These are phyloP conservation scores for Sthenelais limicola DNA, from an alignment of 2,888 invertebrate genomes.

Conservation along the genomic window DNA sequence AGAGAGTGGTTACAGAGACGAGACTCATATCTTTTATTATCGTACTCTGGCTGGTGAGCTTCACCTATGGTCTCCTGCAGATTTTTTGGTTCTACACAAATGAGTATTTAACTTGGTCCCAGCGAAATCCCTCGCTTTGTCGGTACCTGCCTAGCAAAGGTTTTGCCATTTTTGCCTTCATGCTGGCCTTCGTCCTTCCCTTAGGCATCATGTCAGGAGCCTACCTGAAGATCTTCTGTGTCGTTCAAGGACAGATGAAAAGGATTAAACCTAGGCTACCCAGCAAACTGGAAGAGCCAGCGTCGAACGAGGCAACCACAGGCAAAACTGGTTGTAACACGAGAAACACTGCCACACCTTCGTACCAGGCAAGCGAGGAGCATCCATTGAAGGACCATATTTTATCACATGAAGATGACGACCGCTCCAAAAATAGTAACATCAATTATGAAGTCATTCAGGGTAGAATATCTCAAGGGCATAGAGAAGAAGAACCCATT, in stretches of 20 bases:
- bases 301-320: no score
- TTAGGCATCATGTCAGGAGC: conserved; percentile 43
- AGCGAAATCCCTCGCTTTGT: conserved; percentile 26
- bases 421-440: no score
- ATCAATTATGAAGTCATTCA: no score
- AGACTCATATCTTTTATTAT: conserved; percentile 39
- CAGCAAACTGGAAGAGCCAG: no score
- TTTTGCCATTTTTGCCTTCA: conserved; percentile 47
- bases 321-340: no score
- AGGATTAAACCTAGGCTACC: conserved; percentile 34
- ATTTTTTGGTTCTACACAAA: conserved; percentile 42
- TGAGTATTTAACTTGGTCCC: not conserved
- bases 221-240: conserved; percentile 49
- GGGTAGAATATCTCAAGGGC: no score
- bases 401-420: no score
- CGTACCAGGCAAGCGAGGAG: no score
- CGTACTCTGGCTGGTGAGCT: conserved; percentile 45
- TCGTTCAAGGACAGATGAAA: conserved; percentile 49
- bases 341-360: no score
- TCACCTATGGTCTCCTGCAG: conserved; percentile 46
- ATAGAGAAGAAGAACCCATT: no score
- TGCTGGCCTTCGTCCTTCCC: conserved; percentile 44
- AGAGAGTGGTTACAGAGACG: conserved; percentile 44
- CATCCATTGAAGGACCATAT: no score
- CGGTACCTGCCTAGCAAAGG: conserved; percentile 38